Evolutionary conservation across 2,797 vertebrate species (phyloP).

Genomic region (Chiloscyllium punctatum): DNA sequence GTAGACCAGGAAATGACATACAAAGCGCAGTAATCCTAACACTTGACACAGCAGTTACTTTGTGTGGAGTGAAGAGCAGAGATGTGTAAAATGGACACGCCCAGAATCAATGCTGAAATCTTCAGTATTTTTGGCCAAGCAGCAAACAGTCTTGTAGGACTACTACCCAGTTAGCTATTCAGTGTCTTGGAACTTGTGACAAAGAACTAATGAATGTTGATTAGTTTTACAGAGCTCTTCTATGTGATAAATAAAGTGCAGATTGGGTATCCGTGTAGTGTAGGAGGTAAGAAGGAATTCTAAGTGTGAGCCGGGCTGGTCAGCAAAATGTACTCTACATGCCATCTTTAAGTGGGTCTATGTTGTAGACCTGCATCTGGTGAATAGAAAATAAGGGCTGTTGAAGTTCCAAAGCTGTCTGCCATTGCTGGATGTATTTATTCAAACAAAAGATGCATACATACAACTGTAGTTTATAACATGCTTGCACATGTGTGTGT

Average conservation of each 20-base stretch:
- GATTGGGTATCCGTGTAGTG: not conserved
- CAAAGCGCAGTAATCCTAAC: not conserved
- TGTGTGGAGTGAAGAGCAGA: not conserved
- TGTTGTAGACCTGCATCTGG: not conserved
- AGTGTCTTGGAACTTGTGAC: not conserved
- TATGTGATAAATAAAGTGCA: not conserved
- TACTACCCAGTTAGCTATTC: not conserved
- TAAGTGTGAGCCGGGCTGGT: not conserved
- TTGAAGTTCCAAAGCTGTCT: not conserved
- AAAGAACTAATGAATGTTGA: not conserved
- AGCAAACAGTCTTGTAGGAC: not conserved
- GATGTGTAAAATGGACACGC: not conserved
- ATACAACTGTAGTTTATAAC: not conserved
- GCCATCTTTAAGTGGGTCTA: not conserved
- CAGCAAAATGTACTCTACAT: not conserved
- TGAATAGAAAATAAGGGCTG: not conserved
- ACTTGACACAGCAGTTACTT: not conserved
- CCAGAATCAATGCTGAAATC: not conserved
- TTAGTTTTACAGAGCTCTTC: not conserved
- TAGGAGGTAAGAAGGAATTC: not conserved
- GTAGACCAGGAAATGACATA: conserved; percentile 19
- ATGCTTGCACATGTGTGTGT: no score
- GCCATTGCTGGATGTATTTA: not conserved
- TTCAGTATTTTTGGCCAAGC: not conserved
- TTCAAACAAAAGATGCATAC: not conserved